Conservation (phyloP, 2,888 invertebrate genomes). For the Gryllus longicercus region DNA sequence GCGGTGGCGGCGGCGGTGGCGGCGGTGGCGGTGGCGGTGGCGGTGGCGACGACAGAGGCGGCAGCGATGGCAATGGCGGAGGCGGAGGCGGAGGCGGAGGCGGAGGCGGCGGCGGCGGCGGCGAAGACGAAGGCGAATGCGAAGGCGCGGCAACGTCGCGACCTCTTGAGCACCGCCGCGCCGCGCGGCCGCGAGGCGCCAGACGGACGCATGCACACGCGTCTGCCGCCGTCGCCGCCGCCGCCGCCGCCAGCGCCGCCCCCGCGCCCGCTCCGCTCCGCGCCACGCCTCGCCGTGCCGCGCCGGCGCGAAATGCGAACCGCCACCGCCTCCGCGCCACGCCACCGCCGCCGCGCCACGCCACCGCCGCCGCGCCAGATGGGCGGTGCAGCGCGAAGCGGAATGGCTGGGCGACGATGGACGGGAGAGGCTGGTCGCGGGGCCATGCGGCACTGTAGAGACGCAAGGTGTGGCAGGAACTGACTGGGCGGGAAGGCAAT, state of each 20-base stretch:
- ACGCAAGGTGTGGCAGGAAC: too few relatives aligned
- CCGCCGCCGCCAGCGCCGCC: too few relatives aligned
- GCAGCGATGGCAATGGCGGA: background rate
- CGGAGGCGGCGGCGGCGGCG: too few relatives aligned
- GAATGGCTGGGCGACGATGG: too few relatives aligned
- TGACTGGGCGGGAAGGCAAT: too few relatives aligned
- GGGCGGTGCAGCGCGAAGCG: too few relatives aligned
- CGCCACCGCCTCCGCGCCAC: background rate
- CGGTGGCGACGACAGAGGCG: background rate
- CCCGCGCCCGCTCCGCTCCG: background rate
- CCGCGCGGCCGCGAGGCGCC: background rate
- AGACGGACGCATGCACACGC: background rate
- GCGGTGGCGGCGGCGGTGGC: too few relatives aligned
- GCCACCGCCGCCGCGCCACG: background rate
- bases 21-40: background rate
- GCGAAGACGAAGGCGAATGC: background rate
- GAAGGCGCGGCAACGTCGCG: conserved; percentile 11
- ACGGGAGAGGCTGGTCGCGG: too few relatives aligned
- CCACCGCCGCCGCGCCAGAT: background rate
- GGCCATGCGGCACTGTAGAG: too few relatives aligned
- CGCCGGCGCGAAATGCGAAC: background rate
- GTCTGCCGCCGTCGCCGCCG: background rate
- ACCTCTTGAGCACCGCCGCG: background rate
- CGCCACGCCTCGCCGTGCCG: background rate
- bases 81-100: background rate